A percentile compares a stretch with the other conserved stretches of the same genome.
Evolutionary conservation across 1,140 invertebrate species (phyloP).

Genomic region (Drosophila gunungcola): DNA sequence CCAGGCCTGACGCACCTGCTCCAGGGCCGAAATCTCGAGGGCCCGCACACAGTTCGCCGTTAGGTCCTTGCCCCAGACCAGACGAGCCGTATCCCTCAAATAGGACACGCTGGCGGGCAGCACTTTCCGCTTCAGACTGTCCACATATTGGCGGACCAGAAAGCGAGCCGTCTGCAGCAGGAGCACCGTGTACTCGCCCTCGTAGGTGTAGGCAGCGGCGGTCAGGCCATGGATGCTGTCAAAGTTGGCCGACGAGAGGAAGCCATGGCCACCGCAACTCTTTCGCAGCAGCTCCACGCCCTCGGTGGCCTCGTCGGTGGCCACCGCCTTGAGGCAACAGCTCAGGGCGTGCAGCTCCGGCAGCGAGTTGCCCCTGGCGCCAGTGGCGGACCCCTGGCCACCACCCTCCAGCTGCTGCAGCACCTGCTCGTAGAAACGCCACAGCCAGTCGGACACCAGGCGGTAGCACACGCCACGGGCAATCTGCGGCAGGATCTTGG

Average conservation of each 20-base stretch:
- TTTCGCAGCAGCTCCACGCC: conserved; percentile 92
- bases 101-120: conserved; percentile 82
- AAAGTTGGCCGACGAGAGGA: conserved; percentile 93
- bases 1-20: conserved; percentile 88
- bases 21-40: conserved; percentile 85
- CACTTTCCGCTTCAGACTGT: conserved; percentile 87
- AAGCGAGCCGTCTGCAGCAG: conserved; percentile 94
- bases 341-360: conserved; percentile 96
- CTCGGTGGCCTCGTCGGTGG: conserved; percentile 89
- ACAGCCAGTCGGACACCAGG: conserved; percentile 90
- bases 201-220: conserved; percentile 95
- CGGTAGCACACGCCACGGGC: conserved; percentile 91
- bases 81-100: conserved; percentile 58
- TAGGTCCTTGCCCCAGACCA: conserved; percentile 50
- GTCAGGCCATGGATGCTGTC: conserved; percentile 92
- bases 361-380: conserved; percentile 72
- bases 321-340: conserved; percentile 95
- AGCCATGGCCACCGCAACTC: conserved; percentile 97
- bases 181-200: conserved; percentile 97
- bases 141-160: conserved; percentile 87
- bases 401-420: conserved; percentile 88
- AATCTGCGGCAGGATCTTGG: conserved; percentile 93
- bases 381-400: background rate
- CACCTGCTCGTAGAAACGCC: conserved; percentile 92
- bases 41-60: conserved; percentile 47